A percentile compares a stretch with the other conserved stretches of the same genome.
Evolutionary conservation across 2,888 invertebrate species (phyloP).

Genomic region (Automeris io): DNA sequence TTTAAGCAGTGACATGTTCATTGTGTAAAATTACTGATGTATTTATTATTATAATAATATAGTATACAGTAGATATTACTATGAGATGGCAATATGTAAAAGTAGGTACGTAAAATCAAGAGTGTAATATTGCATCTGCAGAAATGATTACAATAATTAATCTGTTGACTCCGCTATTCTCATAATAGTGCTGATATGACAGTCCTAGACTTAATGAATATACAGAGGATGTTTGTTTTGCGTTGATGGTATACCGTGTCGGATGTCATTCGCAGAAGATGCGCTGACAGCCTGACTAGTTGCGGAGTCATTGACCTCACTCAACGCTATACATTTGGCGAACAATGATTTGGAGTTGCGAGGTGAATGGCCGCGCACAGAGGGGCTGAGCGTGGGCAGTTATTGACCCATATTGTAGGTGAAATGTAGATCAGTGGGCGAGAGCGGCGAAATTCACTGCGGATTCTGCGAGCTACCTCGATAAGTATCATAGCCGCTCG

Average conservation of each 20-base stretch:
- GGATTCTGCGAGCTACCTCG: slow-evolving; percentile 36
- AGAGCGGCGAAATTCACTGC: slow-evolving; percentile 72
- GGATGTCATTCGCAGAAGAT: slow-evolving; percentile 68
- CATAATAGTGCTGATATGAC: slow-evolving; percentile 20
- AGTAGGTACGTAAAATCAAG: background rate
- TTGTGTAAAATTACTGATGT: no score
- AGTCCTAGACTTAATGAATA: slow-evolving; percentile 23
- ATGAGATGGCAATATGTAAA: background rate
- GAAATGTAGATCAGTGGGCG: slow-evolving; percentile 79
- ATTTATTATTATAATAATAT: no score
- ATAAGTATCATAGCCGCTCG: slow-evolving; percentile 10
- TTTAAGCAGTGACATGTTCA: no score
- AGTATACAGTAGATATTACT: background rate
- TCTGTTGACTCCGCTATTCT: slow-evolving; percentile 23
- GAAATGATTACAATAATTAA: slow-evolving; percentile 13
- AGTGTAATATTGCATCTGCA: slow-evolving; percentile 1
- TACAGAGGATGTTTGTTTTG: slow-evolving; percentile 58
- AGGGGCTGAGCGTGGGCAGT: slow-evolving; percentile 76
- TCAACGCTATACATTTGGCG: slow-evolving; percentile 72
- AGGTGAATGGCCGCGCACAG: slow-evolving; percentile 72
- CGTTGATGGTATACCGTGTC: slow-evolving; percentile 49
- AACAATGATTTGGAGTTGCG: slow-evolving; percentile 76
- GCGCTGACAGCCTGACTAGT: slow-evolving; percentile 52
- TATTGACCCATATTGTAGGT: slow-evolving; percentile 76
- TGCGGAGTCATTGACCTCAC: slow-evolving; percentile 55